Evolutionary conservation across 2,797 vertebrate genomes (phyloP).

Genomic region (Pantherophis alleghaniensis): DNA sequence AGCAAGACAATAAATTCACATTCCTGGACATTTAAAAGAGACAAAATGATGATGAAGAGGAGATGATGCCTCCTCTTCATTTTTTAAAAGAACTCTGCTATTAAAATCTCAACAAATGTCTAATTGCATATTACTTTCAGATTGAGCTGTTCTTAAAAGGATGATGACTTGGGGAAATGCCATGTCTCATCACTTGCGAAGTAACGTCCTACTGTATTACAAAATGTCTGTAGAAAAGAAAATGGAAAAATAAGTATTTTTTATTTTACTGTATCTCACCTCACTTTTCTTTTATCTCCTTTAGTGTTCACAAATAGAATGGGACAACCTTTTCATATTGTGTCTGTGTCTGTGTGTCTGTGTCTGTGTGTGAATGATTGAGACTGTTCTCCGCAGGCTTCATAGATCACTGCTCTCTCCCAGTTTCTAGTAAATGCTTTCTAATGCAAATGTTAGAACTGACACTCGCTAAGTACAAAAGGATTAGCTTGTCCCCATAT

Average conservation of each 20-base stretch:
- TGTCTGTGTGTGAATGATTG: neutral
- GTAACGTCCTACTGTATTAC: neutral
- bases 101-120: neutral
- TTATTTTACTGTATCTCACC: neutral
- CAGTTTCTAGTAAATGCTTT: neutral
- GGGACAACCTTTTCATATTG: neutral
- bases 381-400: neutral
- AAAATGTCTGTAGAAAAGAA: neutral
- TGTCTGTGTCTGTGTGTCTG: neutral
- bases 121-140: neutral
- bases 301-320: neutral
- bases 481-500: neutral
- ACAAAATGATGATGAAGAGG: neutral
- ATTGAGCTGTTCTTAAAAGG: constrained; percentile 9
- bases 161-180: neutral
- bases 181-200: neutral
- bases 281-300: neutral
- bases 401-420: neutral
- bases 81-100: constrained; percentile 9
- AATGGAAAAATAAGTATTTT: neutral
- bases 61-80: neutral
- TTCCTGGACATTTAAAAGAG: neutral
- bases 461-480: neutral
- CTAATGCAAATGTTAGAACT: neutral
- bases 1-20: neutral